phyloP scores from a whole-genome alignment of 2,888 invertebrate species.

The Meiosimyza platycephala region DNA sequence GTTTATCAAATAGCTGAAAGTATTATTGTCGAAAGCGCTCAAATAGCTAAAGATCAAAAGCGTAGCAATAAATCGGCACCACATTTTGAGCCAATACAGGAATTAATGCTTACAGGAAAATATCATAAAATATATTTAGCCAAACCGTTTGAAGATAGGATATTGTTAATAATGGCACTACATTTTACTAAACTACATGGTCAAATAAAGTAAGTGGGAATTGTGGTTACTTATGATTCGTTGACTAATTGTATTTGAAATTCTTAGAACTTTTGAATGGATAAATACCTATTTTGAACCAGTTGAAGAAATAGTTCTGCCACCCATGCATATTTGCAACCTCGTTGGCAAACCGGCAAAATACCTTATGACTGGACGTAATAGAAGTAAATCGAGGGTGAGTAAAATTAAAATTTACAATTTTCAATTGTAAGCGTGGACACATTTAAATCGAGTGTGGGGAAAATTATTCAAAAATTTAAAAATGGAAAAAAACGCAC shows the following conservation, averaged over 20 bases:
- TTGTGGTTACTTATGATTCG: conserved; percentile 8
- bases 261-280: conserved; percentile 61
- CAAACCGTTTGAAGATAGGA: conserved; percentile 47
- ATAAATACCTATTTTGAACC: conserved; percentile 59
- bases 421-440: no score
- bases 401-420: not conserved
- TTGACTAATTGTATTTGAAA: conserved; percentile 8
- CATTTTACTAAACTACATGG: conserved; percentile 52
- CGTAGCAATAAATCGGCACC: conserved; percentile 35
- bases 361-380: conserved; percentile 54
- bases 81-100: conserved; percentile 57
- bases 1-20: conserved; percentile 57
- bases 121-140: conserved; percentile 53
- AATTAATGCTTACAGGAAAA: conserved; percentile 53
- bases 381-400: conserved; percentile 53
- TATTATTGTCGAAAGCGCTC: conserved; percentile 42
- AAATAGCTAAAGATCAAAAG: conserved; percentile 36
- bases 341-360: conserved; percentile 52
- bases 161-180: conserved; percentile 53
- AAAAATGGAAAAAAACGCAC: no score
- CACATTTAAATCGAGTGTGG: no score
- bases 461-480: no score
- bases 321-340: conserved; percentile 51
- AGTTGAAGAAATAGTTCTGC: conserved; percentile 54
- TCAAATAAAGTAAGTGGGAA: conserved; percentile 48